These are phyloP conservation scores for Penaeus japonicus DNA, from an alignment of 1,140 invertebrate genomes.

Conservation along the genomic window DNA sequence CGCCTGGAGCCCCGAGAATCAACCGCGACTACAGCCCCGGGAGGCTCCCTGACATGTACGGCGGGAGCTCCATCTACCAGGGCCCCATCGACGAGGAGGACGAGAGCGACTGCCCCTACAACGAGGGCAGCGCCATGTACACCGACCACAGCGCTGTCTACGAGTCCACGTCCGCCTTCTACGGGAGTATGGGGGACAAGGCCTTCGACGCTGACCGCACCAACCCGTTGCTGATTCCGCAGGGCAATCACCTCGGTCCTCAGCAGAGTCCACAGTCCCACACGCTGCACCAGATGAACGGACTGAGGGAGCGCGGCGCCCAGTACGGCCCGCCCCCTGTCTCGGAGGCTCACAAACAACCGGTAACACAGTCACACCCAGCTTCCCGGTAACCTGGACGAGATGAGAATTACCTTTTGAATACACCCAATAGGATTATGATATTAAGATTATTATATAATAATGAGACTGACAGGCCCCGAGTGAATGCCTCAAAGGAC, in stretches of 20 bases:
- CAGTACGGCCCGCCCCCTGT: background rate
- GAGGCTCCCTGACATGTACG: constrained; percentile 41
- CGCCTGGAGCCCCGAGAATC: constrained; percentile 32
- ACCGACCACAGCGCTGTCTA: constrained; percentile 44
- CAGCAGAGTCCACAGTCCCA: constrained; percentile 8
- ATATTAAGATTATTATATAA: too few species aligned
- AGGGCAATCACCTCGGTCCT: background rate
- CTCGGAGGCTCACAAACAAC: background rate
- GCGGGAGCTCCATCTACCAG: constrained; percentile 27
- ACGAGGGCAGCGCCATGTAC: constrained; percentile 36
- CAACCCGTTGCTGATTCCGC: constrained; percentile 29
- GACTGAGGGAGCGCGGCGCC: constrained; percentile 20
- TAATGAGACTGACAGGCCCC: too few species aligned
- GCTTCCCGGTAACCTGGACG: background rate
- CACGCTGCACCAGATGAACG: constrained; percentile 14
- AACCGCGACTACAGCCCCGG: constrained; percentile 36
- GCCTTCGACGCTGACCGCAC: constrained; percentile 34
- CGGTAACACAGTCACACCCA: background rate
- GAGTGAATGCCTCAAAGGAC: too few species aligned
- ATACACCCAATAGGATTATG: too few species aligned
- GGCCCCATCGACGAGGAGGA: constrained; percentile 39
- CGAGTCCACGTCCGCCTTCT: constrained; percentile 48
- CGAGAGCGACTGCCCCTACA: constrained; percentile 11
- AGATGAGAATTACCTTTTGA: too few species aligned
- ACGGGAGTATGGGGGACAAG: constrained; percentile 39